Conservation (phyloP, 2,888 invertebrate species). For the Brenthis ino region DNA sequence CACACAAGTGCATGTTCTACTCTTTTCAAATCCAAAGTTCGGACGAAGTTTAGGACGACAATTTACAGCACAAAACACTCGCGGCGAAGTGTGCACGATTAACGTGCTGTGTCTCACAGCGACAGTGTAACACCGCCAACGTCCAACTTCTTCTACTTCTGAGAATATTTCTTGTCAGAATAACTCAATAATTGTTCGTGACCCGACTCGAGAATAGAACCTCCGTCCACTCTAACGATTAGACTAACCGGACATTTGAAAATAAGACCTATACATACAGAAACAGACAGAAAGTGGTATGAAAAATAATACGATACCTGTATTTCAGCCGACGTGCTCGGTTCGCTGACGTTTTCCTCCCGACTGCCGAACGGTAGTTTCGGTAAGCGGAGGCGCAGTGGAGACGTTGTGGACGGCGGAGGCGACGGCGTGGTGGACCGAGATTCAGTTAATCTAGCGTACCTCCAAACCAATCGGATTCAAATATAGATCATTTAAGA, state of each 20-base stretch:
- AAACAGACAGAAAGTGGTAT: not conserved
- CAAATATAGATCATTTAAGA: conserved; percentile 31
- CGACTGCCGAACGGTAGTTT: conserved; percentile 57
- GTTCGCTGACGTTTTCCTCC: conserved; percentile 58
- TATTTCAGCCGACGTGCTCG: conserved; percentile 57
- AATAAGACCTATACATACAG: not conserved
- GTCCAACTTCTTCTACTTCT: no score
- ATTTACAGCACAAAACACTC: no score
- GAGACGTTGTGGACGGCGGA: conserved; percentile 78
- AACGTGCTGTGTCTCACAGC: no score
- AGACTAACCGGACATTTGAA: not conserved
- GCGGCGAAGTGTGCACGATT: no score
- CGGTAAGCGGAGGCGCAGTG: conserved; percentile 65
- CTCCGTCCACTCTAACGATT: no score
- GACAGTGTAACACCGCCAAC: no score
- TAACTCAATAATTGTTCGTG: no score
- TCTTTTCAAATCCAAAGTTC: no score
- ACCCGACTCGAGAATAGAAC: no score
- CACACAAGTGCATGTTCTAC: no score
- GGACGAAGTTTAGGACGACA: no score
- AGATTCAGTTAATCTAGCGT: conserved; percentile 88
- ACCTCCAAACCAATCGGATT: conserved; percentile 69
- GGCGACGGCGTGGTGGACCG: conserved; percentile 90
- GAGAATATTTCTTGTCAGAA: no score
- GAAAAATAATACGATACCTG: conserved; percentile 37